These are phyloP conservation scores for Drosophila neocordata DNA, from an alignment of 1,140 invertebrate species.

Conservation along the genomic window DNA sequence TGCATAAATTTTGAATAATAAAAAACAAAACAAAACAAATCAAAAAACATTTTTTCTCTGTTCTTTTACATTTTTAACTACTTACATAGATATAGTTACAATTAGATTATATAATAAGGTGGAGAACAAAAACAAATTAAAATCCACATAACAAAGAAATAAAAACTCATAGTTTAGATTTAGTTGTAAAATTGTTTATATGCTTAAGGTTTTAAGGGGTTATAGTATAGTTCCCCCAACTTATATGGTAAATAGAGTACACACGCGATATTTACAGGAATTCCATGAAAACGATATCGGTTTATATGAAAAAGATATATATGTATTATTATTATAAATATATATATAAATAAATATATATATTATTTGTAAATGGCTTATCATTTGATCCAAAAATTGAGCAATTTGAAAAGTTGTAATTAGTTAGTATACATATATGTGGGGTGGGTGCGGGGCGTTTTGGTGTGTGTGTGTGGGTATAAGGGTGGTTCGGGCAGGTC, in stretches of 20 bases:
- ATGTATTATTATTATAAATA: conserved; percentile 5
- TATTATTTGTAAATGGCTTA: background rate
- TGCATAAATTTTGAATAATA: conserved; percentile 24
- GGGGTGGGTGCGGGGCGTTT: background rate
- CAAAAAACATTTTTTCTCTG: background rate
- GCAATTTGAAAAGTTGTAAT: conserved; percentile 22
- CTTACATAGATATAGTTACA: conserved; percentile 41
- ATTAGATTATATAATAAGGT: conserved; percentile 50
- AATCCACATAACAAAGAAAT: conserved; percentile 46
- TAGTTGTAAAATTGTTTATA: conserved; percentile 17
- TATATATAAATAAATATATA: conserved; percentile 18
- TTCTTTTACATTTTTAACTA: conserved; percentile 39
- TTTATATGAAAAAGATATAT: conserved; percentile 17
- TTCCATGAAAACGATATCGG: conserved; percentile 31
- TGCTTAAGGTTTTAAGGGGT: background rate
- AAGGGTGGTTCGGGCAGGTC: conserved; percentile 19
- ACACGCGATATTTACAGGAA: conserved; percentile 71
- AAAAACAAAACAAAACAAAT: background rate
- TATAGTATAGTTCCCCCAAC: conserved; percentile 12
- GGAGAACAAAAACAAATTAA: conserved; percentile 71
- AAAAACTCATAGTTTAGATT: conserved; percentile 37
- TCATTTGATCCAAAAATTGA: background rate
- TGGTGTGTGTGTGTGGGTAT: conserved; percentile 5
- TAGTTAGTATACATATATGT: conserved; percentile 14
- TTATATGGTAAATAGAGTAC: conserved; percentile 39